Base-by-base conservation (phyloP, 1,140 invertebrate genomes). In the Cephus cinctus region DNA sequence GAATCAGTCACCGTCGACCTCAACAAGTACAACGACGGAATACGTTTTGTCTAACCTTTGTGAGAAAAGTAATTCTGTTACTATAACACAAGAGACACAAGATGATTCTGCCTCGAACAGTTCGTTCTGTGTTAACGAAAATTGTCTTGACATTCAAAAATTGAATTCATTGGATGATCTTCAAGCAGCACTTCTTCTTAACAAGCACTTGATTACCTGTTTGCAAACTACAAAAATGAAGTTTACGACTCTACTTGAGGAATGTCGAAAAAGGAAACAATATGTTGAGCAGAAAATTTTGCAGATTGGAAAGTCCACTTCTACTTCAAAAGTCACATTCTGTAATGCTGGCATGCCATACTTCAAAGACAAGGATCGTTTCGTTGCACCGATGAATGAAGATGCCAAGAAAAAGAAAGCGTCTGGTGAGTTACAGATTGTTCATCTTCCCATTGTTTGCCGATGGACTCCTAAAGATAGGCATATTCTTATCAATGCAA, bases 321-420 rank as follows among this genome's bases (percentile, higher is more conserved):
- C 11, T 15, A 34, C 43, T 5, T 12, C 30, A 5, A 59, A 56
- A 42, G 31, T 47, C 4, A 21, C 52, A 14, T 40, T 51, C 12
- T 53, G 34, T 11, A 50, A 52, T 5, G 63, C 69, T 31, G 73
- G 69, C 3, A 74, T 73, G 56, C 76, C 77, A 3, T 79, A 79
- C 47, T 79, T 78, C 27, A 78, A 77, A 49, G 76, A 76, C 12
- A 57, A 49, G 22, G 43, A 69, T 36, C 56, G 51, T 5, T 78
- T 71, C 43, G 51, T 51, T n/a, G 59, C 69, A 2, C 65, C 69
- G 0, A 40, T 56, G 1, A 79, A 79, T 36, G 43, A 69, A 3
- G 76, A 78, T 47, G 59, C 63, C 1, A 59, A 52, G n/a, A 34
- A 51, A n/a, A 79, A 78, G 57, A 47, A 46, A n/a, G 46, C 32